Conservation (phyloP, 2,888 invertebrate genomes). For the Clanis bilineata region DNA sequence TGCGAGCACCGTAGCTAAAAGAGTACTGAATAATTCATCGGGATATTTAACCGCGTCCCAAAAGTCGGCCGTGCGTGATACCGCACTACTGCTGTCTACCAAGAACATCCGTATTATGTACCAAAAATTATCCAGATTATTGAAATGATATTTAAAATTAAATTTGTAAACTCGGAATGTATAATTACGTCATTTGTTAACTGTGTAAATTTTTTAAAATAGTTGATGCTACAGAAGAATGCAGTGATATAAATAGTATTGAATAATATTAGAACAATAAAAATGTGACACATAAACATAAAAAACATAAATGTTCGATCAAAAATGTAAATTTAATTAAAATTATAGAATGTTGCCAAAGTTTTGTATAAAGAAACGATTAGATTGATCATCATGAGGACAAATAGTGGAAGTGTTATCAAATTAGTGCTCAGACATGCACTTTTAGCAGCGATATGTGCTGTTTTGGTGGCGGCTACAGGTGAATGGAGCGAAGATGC, state of each 20-base stretch:
- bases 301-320: neutral
- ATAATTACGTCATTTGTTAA: neutral
- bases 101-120: constrained; percentile 43
- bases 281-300: neutral
- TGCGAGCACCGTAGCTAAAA: constrained; percentile 60
- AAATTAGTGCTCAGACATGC: constrained; percentile 47
- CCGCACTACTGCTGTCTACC: constrained; percentile 38
- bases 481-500: constrained; percentile 79
- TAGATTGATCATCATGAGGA: constrained; percentile 32
- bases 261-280: neutral
- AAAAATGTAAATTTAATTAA: neutral
- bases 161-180: neutral
- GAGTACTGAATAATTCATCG: constrained; percentile 76
- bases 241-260: neutral
- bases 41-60: constrained; percentile 68
- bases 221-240: neutral
- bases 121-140: constrained; percentile 44
- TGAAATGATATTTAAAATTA: constrained; percentile 30
- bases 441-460: constrained; percentile 50
- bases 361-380: constrained; percentile 18
- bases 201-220: neutral
- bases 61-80: constrained; percentile 48
- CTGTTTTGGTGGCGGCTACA: constrained; percentile 57
- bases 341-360: constrained; percentile 33
- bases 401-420: constrained; percentile 38